Percentiles rank a stretch among this genome's conserved stretches.
Conservation (phyloP, 2,888 invertebrate genomes). For the Apamea sordens region DNA sequence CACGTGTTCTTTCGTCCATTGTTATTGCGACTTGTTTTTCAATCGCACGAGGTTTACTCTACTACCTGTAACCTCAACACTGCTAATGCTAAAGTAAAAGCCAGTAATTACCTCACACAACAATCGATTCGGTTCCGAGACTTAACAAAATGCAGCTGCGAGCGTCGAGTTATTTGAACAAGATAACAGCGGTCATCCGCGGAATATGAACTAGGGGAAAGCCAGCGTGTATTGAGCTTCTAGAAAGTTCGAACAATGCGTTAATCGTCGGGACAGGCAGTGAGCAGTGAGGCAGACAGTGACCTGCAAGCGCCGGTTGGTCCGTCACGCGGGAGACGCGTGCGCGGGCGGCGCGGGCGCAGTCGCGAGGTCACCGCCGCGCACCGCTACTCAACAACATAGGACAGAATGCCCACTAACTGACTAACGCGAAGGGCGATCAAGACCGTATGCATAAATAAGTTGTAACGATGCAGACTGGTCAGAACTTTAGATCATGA, state of each 20-base stretch:
- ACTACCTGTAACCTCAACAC: constrained; percentile 7
- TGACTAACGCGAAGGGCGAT: constrained; percentile 12
- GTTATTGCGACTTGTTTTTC: constrained; percentile 15
- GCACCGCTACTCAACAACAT: constrained; percentile 17
- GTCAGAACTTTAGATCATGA: constrained; percentile 20
- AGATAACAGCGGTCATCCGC: constrained; percentile 61
- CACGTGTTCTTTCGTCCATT: constrained; percentile 39
- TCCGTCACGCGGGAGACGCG: constrained; percentile 71
- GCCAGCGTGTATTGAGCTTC: constrained; percentile 68
- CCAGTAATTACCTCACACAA: constrained; percentile 21
- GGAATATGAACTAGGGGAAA: constrained; percentile 70
- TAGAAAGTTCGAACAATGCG: constrained; percentile 77
- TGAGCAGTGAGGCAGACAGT: constrained; percentile 64
- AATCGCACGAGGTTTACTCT: neutral
- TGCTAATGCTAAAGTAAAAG: constrained; percentile 27
- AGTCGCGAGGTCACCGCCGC: constrained; percentile 64
- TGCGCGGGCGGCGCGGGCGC: constrained; percentile 65
- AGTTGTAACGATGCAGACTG: constrained; percentile 8
- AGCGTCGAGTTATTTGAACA: constrained; percentile 61
- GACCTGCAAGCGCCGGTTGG: constrained; percentile 69
- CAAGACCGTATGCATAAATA: constrained; percentile 33
- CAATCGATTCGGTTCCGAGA: constrained; percentile 49
- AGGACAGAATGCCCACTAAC: constrained; percentile 44
- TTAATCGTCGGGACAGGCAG: constrained; percentile 70
- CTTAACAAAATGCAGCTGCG: constrained; percentile 60